phyloP scores from a whole-genome alignment of 2,113 vertebrate genomes.

The Arenaria interpres region DNA sequence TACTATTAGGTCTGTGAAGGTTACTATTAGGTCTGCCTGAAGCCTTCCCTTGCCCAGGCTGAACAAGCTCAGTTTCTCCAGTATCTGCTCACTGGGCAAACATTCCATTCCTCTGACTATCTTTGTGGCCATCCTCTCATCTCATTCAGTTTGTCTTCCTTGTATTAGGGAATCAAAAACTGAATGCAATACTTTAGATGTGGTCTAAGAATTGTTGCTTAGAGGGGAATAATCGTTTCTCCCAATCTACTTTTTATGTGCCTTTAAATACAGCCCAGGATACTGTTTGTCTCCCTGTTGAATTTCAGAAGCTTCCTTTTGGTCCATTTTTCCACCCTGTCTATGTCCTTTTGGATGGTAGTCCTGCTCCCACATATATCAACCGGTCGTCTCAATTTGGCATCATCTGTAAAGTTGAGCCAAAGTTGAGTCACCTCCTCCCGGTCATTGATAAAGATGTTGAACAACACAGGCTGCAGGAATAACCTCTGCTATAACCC shows the following conservation, averaged over 20 bases:
- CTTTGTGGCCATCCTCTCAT: neutral
- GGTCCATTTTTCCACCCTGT: neutral
- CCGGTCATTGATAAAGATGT: neutral
- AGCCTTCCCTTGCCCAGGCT: neutral
- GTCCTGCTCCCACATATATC: neutral
- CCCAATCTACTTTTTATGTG: neutral
- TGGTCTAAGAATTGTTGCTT: neutral
- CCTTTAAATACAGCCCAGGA: neutral
- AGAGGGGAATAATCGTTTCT: neutral
- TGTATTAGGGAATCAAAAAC: neutral
- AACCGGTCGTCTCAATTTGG: neutral
- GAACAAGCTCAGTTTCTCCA: neutral
- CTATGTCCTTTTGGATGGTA: neutral
- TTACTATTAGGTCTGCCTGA: neutral
- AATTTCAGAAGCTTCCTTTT: neutral
- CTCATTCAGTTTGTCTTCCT: neutral
- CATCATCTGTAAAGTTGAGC: neutral
- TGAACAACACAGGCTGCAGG: neutral
- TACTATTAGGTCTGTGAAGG: neutral
- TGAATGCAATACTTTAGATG: neutral
- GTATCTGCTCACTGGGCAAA: neutral
- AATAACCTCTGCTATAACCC: neutral
- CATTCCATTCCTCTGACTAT: neutral
- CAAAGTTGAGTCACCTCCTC: neutral
- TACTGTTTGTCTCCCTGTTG: neutral